These are phyloP conservation scores for Popillia japonica DNA, from an alignment of 1,140 invertebrate species.

Conservation along the genomic window DNA sequence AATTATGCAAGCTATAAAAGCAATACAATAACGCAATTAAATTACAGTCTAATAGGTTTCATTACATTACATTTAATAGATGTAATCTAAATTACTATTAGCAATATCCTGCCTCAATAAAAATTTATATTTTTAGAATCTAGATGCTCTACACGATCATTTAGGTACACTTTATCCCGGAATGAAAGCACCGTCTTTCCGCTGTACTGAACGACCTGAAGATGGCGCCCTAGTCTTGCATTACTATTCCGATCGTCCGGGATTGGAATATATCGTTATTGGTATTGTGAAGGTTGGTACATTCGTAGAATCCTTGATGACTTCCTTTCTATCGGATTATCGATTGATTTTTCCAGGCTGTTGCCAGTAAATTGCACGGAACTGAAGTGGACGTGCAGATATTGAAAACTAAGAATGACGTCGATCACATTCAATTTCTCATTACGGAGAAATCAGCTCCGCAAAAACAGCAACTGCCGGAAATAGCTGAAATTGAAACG, in stretches of 20 bases:
- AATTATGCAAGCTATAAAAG: too few relatives aligned
- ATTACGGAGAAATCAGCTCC: conserved; percentile 83
- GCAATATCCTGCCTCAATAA: too few relatives aligned
- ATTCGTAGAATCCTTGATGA: conserved; percentile 89
- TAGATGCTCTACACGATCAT: conserved; percentile 94
- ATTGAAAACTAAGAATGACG: conserved; percentile 84
- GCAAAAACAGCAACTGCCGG: conserved; percentile 67
- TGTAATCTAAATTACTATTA: not conserved
- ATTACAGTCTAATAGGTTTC: too few relatives aligned
- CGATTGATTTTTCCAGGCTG: conserved; percentile 70
- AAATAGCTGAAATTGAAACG: conserved; percentile 76
- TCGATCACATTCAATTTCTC: conserved; percentile 93
- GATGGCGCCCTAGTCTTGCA: conserved; percentile 88
- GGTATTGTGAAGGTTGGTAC: conserved; percentile 89
- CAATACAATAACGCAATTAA: too few relatives aligned
- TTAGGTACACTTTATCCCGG: conserved; percentile 91
- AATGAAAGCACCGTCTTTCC: conserved; percentile 91
- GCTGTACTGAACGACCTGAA: conserved; percentile 85
- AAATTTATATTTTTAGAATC: too few relatives aligned
- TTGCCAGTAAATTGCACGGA: conserved; percentile 89
- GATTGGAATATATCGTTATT: conserved; percentile 91
- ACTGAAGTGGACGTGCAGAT: conserved; percentile 92
- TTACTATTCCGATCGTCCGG: conserved; percentile 92
- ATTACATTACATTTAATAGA: too few relatives aligned
- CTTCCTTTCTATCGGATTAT: conserved; percentile 84